Base-by-base conservation (phyloP, 35 echinoderm and acorn worm genomes). In the Heliocidaris erythrogramma region DNA sequence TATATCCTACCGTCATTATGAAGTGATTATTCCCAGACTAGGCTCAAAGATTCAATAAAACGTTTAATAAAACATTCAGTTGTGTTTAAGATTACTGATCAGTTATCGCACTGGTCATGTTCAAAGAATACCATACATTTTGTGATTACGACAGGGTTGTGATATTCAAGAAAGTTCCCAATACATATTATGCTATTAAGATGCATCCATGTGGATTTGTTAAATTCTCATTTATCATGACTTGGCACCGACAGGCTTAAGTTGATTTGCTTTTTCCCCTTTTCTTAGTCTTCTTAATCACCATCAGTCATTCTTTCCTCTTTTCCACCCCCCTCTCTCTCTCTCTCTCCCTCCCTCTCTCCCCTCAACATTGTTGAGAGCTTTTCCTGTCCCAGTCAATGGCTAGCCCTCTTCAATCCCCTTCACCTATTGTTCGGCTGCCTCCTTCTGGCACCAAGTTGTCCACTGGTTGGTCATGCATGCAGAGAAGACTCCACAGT, bases 341-440 rank as follows among this genome's bases (percentile, higher is more conserved):
- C 18, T 14, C 12, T 89, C 11, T 48, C 31, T 47, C 87, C 13
- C 32, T 89, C 32, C 7, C 31, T 32, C 17, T 89, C 30, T 47
- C 87, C 31, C 87, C 47, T 47, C 9, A 78, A n/a, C 27, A 78
- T 89, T 89, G 87, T 89, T 89, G 31, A 47, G 87, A 48, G 31
- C 87, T 89, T 89, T 86, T 89, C 87, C 87, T 89, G 31, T 89
- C 24, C 32, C 87, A 48, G 87, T 89, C 31, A 89, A 89, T 47
- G 87, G 87, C 21, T n/a, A n/a, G 65, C 65, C 31, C 87, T 42
- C 87, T 32, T 24, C 30, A 89, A 89, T 48, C 87, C 87, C 87
- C 24, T 48, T 13, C 31, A 35, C 31, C 87, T 30, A 47, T 89
- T 89, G 87, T 89, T 89, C 31, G 12, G 2, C 87, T 48, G 31